Conservation (phyloP, 1,140 invertebrate genomes). For the Apolygus lucorum region DNA sequence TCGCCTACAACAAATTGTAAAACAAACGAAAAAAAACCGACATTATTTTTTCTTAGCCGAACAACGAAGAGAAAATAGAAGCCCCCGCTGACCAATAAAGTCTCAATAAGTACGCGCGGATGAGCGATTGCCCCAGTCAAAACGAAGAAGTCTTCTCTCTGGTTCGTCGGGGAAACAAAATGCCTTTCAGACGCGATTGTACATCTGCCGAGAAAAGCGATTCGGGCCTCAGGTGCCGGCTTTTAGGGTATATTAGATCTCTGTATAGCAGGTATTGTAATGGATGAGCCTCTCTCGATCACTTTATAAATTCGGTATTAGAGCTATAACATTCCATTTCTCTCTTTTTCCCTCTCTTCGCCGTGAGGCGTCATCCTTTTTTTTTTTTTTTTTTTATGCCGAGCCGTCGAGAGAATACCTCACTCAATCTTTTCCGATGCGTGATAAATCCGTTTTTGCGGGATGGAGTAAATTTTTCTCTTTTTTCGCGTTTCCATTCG, state of each 20-base stretch:
- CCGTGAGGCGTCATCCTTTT: no score
- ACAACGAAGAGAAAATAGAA: no score
- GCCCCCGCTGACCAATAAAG: neutral
- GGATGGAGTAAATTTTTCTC: no score
- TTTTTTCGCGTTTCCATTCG: no score
- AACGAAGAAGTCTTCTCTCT: neutral
- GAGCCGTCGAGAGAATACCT: no score
- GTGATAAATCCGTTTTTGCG: no score
- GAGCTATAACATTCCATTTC: neutral
- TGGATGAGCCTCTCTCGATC: neutral
- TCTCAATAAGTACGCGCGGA: neutral
- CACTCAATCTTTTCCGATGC: no score
- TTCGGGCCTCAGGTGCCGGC: neutral
- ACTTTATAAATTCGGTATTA: neutral
- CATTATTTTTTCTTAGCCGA: no score
- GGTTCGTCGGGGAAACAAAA: neutral
- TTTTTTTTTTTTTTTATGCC: no score
- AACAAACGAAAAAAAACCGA: no score
- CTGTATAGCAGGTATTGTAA: neutral
- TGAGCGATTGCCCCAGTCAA: neutral
- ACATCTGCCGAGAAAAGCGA: neutral
- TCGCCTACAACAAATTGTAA: no score
- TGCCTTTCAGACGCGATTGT: neutral
- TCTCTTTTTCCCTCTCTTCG: neutral
- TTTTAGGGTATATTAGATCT: neutral